These are phyloP conservation scores for Nicator chloris DNA, from an alignment of 2,113 vertebrate species.

Conservation along the genomic window DNA sequence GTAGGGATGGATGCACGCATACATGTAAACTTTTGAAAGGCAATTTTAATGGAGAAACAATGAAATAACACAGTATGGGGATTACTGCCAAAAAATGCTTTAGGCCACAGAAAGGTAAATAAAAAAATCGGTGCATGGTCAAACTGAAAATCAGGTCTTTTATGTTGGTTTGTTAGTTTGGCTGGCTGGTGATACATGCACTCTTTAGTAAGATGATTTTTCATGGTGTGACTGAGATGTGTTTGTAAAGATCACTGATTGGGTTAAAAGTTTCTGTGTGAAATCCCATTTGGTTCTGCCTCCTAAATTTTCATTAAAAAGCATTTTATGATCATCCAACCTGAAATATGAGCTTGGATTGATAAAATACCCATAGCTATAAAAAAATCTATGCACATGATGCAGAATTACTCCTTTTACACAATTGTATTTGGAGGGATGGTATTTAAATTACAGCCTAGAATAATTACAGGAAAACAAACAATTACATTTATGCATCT, in stretches of 20 bases:
- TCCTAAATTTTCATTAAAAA: background rate
- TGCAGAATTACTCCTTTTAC: background rate
- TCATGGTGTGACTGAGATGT: background rate
- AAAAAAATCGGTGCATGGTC: background rate
- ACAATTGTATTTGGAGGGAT: background rate
- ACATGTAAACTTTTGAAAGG: background rate
- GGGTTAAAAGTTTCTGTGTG: background rate
- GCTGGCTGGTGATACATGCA: background rate
- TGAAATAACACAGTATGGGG: background rate
- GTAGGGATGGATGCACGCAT: background rate
- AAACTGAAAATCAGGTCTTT: background rate
- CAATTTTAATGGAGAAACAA: background rate
- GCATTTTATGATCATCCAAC: background rate
- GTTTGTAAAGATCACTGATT: accelerated
- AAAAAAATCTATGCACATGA: background rate
- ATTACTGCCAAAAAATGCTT: background rate
- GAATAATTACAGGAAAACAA: background rate
- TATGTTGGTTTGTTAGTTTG: background rate
- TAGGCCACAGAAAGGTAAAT: background rate
- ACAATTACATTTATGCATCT: background rate
- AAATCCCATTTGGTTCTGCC: background rate
- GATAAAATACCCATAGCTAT: background rate
- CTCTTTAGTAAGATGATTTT: background rate
- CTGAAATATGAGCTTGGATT: background rate
- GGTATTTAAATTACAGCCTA: background rate